Base-by-base conservation (phyloP, 2,888 invertebrate genomes). In the Druceiella hillmani region DNA sequence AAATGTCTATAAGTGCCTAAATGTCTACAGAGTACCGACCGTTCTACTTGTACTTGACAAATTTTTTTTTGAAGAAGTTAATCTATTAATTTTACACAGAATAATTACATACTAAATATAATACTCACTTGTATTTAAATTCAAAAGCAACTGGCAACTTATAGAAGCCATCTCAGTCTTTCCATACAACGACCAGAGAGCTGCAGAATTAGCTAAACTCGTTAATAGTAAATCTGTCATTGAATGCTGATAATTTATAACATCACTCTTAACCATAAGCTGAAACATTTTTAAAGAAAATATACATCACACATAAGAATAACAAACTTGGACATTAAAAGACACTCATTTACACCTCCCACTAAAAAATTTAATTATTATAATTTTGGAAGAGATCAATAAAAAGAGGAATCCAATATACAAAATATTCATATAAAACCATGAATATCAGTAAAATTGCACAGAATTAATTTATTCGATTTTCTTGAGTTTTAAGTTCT, bases 111-210 rank as follows among this genome's bases (percentile, higher is more conserved):
- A n/a, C n/a, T n/a, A n/a, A n/a, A n/a, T n/a, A n/a, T 10, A 5
- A 15, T 3, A 67, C 48, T 71, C 68, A 57, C 85, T 82, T 4
- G 84, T 79, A 55, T 88, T 86, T 12, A 87, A 72, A 50, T 85
- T 79, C 1, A 93, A 68, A 24, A 91, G 64, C 9, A 90, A 61
- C 59, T 92, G 91, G 33, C 87, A 81, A 58, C 81, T 83, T 20
- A 92, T 67, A 0, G 84, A 83, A 0, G 86, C 81, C 78, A 91
- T 83, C 59, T 89, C 87, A 2, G 83, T 81, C 60, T 89, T 87
- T 1, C 94, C 94, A 58, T 91, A 93, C 37, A 88, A 76, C 9
- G 83, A 76, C 93, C 93, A 93, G 6, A 94, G 67, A 0, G 88
- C 87, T 1, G 90, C 82, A 49, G 87, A 83, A 61, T 90, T 83